A percentile compares a stretch with the other conserved stretches of the same genome.
phyloP scores from a whole-genome alignment of 2,888 invertebrate genomes.

The Stenurella melanura region DNA sequence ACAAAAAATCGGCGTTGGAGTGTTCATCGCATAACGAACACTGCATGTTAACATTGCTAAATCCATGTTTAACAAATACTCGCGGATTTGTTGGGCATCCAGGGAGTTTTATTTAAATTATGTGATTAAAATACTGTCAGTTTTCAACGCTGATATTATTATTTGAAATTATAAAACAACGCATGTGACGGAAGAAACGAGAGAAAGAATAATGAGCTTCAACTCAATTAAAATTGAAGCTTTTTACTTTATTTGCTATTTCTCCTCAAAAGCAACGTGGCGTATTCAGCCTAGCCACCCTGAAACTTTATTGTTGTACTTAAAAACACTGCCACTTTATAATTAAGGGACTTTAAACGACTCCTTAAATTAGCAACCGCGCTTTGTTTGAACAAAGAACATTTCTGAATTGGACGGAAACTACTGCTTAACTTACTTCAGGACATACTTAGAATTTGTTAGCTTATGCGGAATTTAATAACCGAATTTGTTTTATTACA shows the following conservation, averaged over 20 bases:
- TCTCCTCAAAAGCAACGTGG: background rate
- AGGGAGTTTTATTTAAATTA: background rate
- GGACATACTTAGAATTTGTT: conserved; percentile 4
- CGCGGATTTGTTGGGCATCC: background rate
- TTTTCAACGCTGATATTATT: background rate
- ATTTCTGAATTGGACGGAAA: conserved; percentile 11
- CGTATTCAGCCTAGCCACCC: background rate
- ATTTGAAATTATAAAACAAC: background rate
- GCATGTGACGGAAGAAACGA: background rate
- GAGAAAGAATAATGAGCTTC: background rate
- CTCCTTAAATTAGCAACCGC: conserved; percentile 18
- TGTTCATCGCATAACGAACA: too few relatives aligned
- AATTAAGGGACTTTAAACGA: conserved; percentile 24
- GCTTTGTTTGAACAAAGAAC: conserved; percentile 8
- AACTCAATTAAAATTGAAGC: conserved; percentile 9
- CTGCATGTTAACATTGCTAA: too few relatives aligned
- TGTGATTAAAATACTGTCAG: background rate
- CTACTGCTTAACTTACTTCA: conserved; percentile 7
- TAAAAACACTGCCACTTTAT: conserved; percentile 17
- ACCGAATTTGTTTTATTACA: background rate
- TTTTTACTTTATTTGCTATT: conserved; percentile 1
- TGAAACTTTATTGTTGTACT: conserved; percentile 5
- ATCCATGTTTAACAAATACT: background rate
- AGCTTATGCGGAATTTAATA: background rate
- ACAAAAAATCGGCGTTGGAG: too few relatives aligned